Base-by-base conservation (phyloP, 2,797 vertebrate genomes). In the Toxotes lorentzi region DNA sequence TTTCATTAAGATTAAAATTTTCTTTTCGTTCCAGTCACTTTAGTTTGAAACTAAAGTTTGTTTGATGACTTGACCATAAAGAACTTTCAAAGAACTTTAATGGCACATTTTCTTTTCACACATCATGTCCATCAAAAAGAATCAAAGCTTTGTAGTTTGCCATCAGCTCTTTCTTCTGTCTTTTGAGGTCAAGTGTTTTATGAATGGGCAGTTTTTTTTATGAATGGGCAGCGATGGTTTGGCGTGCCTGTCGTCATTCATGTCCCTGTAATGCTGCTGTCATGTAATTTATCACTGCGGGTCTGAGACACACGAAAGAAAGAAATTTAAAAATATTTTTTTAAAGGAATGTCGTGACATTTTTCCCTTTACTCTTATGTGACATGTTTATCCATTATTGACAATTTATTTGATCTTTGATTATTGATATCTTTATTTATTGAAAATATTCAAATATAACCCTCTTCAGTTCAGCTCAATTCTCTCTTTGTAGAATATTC, bases 111-210 rank as follows among this genome's bases (percentile, higher is more conserved):
- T 61, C n/a, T 34, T 34, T 72, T 63, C 34, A 43, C 65, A 62
- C 50, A 38, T 72, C 19, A 8, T n/a, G 12, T 14, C 32, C 57
- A 74, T 87, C 65, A 78, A 50, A 73, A 21, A 21, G 47, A 51
- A 40, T 58, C 17, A 67, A 58, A 62, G 60, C 66, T 77, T 77
- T 45, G 57, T 4, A 34, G 32, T 38, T 53, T 2, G 0, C 21
- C 32, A 7, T 12, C n/a, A 43, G 11, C 4, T 45, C n/a, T 63
- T 67, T 79, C 7, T 68, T 61, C n/a, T 41, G 11, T 58, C n/a
- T 27, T 82, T 69, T 66, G 41, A 86, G 53, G 54, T 78, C 30
- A 70, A 76, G 16, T 78, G 70, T 71, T n/a, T n/a, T n/a, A n/a
- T n/a, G n/a, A n/a, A n/a, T n/a, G n/a, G n/a, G 30, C 63, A 69